phyloP scores from a whole-genome alignment of 1,140 invertebrate species.

The Grapholita molesta region DNA sequence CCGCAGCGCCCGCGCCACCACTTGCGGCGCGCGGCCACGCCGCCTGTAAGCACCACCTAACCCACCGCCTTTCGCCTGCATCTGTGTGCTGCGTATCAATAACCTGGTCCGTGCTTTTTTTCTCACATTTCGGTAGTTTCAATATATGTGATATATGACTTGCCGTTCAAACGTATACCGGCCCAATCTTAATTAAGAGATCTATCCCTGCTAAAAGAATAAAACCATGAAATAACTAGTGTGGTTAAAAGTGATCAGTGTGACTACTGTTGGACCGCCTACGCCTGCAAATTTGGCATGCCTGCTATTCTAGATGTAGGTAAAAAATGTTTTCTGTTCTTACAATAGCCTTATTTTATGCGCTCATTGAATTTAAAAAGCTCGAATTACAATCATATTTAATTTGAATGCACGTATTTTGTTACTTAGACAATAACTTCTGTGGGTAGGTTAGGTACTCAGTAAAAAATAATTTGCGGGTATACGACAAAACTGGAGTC shows the following conservation, averaged over 20 bases:
- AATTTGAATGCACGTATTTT: conserved; percentile 10
- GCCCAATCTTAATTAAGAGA: neutral
- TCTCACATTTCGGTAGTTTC: conserved; percentile 24
- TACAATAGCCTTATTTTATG: neutral
- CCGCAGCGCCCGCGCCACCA: conserved; percentile 59
- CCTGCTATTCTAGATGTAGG: neutral
- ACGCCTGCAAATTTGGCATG: neutral
- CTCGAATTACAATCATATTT: neutral
- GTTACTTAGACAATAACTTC: neutral
- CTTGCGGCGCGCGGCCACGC: conserved; percentile 69
- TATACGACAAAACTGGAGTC: neutral
- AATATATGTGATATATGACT: neutral
- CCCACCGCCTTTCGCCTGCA: conserved; percentile 45
- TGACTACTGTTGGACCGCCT: neutral
- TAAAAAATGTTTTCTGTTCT: neutral
- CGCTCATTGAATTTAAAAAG: neutral
- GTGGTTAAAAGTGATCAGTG: neutral
- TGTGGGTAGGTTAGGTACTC: neutral
- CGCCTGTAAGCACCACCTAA: conserved; percentile 78
- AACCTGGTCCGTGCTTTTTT: conserved; percentile 60
- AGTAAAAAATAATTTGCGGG: neutral
- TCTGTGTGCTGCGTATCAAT: conserved; percentile 54
- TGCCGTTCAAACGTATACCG: neutral
- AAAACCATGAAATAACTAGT: neutral
- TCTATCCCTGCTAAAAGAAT: too few relatives aligned